Conservation (phyloP, 2,797 vertebrate genomes). For the Micropoecilia bifurca region DNA sequence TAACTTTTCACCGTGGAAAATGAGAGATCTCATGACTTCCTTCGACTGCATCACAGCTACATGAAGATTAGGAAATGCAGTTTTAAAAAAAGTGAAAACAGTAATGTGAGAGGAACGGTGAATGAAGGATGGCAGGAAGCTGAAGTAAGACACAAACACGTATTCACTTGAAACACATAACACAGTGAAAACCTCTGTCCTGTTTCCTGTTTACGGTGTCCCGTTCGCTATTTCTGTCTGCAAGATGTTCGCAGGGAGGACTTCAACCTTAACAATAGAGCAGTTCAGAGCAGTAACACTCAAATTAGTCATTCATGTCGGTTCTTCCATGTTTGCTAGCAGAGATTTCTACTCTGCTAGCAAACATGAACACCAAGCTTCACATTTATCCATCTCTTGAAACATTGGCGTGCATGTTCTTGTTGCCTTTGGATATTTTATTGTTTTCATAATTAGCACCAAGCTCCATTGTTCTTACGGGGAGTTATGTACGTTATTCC, state of each 20-base stretch:
- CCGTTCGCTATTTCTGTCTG: constrained; percentile 62
- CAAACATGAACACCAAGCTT: background rate
- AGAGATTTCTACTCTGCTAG: background rate
- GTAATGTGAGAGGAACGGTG: constrained; percentile 19
- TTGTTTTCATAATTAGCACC: background rate
- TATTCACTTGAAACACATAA: constrained; percentile 17
- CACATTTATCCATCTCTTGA: background rate
- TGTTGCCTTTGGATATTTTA: background rate
- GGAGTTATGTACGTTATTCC: background rate
- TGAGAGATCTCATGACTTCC: background rate
- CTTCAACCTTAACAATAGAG: constrained; percentile 58
- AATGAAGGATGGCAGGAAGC: constrained; percentile 39
- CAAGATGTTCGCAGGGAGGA: constrained; percentile 37
- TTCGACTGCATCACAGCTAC: constrained; percentile 2
- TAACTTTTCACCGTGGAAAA: background rate
- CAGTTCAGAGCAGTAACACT: constrained; percentile 6
- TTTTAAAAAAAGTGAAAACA: background rate
- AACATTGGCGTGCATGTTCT: background rate
- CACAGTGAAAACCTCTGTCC: constrained; percentile 52
- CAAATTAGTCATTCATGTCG: background rate
- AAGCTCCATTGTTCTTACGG: background rate
- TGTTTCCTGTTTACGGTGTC: constrained; percentile 82
- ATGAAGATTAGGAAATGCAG: background rate
- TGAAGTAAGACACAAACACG: constrained; percentile 27
- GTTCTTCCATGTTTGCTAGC: background rate